Evolutionary conservation across 2,888 invertebrate species (phyloP).

Genomic region (Clivina fossor): DNA sequence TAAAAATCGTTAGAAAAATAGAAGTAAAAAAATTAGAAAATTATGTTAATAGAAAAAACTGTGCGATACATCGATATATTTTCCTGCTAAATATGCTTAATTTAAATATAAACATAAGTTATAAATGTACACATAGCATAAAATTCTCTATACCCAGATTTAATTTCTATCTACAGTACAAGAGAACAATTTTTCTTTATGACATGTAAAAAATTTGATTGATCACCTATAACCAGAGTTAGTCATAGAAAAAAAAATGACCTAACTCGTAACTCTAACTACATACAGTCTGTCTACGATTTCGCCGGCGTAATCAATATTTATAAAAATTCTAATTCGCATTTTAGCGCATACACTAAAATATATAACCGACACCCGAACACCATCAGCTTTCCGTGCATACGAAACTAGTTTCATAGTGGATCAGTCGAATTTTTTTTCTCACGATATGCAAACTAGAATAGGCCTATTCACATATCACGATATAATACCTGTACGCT

Average conservation of each 20-base stretch:
- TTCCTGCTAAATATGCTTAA: background rate
- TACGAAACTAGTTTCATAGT: conserved; percentile 20
- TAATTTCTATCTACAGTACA: conserved; percentile 24
- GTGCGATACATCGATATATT: too few species aligned
- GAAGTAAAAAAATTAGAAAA: too few species aligned
- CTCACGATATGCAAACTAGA: conserved; percentile 28
- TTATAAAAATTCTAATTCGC: conserved; percentile 28
- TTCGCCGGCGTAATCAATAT: conserved; percentile 24
- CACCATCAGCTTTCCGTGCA: conserved; percentile 9
- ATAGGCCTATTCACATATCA: conserved; percentile 7
- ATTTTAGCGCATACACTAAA: conserved; percentile 20
- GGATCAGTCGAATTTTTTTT: conserved; percentile 25
- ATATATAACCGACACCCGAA: conserved; percentile 4
- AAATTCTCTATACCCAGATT: conserved; percentile 19
- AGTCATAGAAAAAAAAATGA: conserved; percentile 15
- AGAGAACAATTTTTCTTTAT: conserved; percentile 21
- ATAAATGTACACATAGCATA: background rate
- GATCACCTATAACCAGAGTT: conserved; percentile 13
- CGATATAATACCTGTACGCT: background rate
- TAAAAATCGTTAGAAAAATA: too few species aligned
- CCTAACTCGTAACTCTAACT: background rate
- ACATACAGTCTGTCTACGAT: conserved; percentile 13
- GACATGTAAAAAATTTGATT: conserved; percentile 25
- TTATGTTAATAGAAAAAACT: too few species aligned
- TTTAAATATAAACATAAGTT: background rate